A percentile compares a stretch with the other conserved stretches of the same genome.
phyloP scores from a whole-genome alignment of 30 jellyfish, hydroid and myxozoan genomes.

The Aurelia coerulea region DNA sequence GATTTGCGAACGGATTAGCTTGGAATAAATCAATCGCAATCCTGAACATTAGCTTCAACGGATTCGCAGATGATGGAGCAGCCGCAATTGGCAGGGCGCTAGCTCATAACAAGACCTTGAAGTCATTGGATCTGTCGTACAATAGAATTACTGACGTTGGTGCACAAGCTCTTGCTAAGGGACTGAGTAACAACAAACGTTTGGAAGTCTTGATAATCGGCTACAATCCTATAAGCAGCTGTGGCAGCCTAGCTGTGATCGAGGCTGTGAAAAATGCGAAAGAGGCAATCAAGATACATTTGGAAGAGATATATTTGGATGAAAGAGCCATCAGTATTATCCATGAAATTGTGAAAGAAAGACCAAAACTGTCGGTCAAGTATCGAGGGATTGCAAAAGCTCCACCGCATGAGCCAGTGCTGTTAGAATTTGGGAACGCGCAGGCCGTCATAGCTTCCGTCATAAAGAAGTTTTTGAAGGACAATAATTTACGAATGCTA shows the following conservation, averaged over 20 bases:
- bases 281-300: conserved; percentile 25
- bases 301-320: conserved; percentile 52
- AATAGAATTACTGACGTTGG: conserved; percentile 82
- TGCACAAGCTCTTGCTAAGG: conserved; percentile 59
- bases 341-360: conserved; percentile 10
- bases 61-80: conserved; percentile 74
- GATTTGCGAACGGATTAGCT: conserved; percentile 37
- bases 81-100: conserved; percentile 67
- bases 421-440: not conserved
- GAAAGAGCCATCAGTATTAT: conserved; percentile 24
- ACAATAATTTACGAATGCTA: conserved; percentile 71
- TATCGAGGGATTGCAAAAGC: conserved; percentile 33
- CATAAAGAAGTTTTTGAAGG: conserved; percentile 37
- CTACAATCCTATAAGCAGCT: conserved; percentile 64
- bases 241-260: conserved; percentile 65
- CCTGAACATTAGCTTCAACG: conserved; percentile 62
- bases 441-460: conserved; percentile 21
- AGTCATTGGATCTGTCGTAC: conserved; percentile 33
- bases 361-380: not conserved
- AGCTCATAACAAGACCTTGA: conserved; percentile 15
- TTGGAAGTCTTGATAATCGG: conserved; percentile 63
- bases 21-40: conserved; percentile 26
- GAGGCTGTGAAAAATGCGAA: conserved; percentile 48
- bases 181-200: conserved; percentile 59
- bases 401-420: not conserved